Conservation (phyloP, 2,113 vertebrate species). For the Ptilorrhoa leucosticta region DNA sequence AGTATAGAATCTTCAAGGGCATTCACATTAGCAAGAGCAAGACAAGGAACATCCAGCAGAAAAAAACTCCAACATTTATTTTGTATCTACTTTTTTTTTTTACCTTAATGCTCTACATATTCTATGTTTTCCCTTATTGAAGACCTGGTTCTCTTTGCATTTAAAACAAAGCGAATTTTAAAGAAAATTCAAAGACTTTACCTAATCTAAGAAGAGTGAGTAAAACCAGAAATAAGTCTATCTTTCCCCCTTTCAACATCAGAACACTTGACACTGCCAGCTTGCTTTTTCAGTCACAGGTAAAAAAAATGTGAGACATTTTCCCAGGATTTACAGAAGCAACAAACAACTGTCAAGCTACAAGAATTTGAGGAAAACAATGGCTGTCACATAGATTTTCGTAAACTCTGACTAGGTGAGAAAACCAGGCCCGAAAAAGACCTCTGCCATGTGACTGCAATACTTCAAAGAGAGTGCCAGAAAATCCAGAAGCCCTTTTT, state of each 20-base stretch:
- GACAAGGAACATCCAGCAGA: not conserved
- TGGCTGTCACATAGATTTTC: not conserved
- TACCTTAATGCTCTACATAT: not conserved
- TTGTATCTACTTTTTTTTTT: not conserved
- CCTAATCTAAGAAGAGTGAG: not conserved
- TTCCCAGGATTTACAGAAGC: not conserved
- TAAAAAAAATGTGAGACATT: not conserved
- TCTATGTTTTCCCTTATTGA: not conserved
- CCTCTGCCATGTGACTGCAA: not conserved
- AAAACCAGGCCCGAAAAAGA: not conserved
- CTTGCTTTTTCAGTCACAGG: not conserved
- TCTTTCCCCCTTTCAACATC: not conserved
- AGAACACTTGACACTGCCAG: not conserved
- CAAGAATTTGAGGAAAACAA: not conserved
- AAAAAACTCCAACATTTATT: not conserved
- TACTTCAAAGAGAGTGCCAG: not conserved
- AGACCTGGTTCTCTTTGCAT: not conserved
- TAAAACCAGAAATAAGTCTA: not conserved
- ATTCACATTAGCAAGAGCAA: not conserved
- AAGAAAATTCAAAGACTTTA: not conserved
- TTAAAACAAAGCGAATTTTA: not conserved
- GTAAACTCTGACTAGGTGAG: not conserved
- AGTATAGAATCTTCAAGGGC: not conserved
- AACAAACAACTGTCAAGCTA: not conserved
- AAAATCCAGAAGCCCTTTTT: not conserved